phyloP scores from a whole-genome alignment of 2,888 invertebrate genomes.

The Tachina lurida region DNA sequence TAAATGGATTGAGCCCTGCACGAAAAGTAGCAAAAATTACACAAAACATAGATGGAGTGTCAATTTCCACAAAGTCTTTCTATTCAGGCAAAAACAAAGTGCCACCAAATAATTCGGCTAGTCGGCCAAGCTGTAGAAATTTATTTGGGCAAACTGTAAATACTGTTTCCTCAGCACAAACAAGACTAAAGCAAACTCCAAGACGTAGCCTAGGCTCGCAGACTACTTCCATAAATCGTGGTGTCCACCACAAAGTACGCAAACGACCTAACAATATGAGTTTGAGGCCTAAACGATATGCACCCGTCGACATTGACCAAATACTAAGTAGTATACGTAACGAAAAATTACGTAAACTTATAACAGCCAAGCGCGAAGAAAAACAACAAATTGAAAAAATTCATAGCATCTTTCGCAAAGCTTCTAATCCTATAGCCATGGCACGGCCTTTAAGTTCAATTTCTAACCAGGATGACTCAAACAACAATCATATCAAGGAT shows the following conservation, averaged over 20 bases:
- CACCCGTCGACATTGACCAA: conserved; percentile 74
- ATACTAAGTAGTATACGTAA: conserved; percentile 78
- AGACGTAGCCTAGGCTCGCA: conserved; percentile 32
- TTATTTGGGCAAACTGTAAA: conserved; percentile 50
- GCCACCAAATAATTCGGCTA: conserved; percentile 15
- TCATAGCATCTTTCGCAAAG: conserved; percentile 78
- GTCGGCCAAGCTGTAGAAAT: conserved; percentile 55
- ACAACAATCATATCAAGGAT: conserved; percentile 64
- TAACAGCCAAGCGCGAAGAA: conserved; percentile 77
- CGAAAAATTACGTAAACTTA: conserved; percentile 79
- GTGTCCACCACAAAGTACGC: conserved; percentile 79
- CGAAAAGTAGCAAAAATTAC: conserved; percentile 70
- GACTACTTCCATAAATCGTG: conserved; percentile 76
- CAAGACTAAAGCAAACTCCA: conserved; percentile 23
- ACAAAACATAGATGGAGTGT: conserved; percentile 31
- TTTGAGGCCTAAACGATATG: conserved; percentile 23
- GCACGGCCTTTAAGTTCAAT: conserved; percentile 78
- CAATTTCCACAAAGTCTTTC: conserved; percentile 76
- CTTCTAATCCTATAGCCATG: conserved; percentile 80
- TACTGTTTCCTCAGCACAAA: conserved; percentile 44
- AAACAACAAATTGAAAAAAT: conserved; percentile 78
- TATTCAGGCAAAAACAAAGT: conserved; percentile 72
- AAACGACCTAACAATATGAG: conserved; percentile 66
- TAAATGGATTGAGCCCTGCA: conserved; percentile 58
- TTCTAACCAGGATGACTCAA: conserved; percentile 74